Conservation (phyloP, 2,113 vertebrate species). For the Prionailurus bengalensis region DNA sequence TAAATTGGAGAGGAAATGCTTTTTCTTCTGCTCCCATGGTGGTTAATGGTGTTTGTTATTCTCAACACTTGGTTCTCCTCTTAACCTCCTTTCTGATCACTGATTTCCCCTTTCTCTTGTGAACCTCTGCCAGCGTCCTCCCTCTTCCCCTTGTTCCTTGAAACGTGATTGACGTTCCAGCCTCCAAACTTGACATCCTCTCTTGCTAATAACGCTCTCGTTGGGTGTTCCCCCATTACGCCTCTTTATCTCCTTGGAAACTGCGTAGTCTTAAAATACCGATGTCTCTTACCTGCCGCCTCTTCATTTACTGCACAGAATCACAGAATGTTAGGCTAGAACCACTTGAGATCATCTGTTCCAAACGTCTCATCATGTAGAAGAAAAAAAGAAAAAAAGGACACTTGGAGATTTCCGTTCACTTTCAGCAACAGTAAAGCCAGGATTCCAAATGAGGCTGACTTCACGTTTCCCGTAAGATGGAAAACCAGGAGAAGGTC, state of each 20-base stretch:
- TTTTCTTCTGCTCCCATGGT: background rate
- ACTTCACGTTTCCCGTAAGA: background rate
- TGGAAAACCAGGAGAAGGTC: background rate
- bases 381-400: background rate
- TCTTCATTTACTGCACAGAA: background rate
- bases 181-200: slow-evolving; percentile 14
- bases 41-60: background rate
- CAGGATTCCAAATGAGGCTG: background rate
- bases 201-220: slow-evolving; percentile 28
- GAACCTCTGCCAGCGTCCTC: background rate
- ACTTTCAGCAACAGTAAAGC: background rate
- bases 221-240: background rate
- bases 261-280: slow-evolving; percentile 50
- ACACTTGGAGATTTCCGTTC: background rate
- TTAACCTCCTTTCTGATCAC: background rate
- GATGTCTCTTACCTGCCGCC: background rate
- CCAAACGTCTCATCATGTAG: background rate
- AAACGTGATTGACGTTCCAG: slow-evolving; percentile 49
- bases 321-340: background rate
- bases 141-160: background rate
- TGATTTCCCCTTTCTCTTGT: background rate
- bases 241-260: slow-evolving; percentile 72
- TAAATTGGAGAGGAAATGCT: background rate
- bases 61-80: background rate
- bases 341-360: background rate